Percentiles rank a stretch among this genome's conserved stretches.
Conservation (phyloP, 2,113 vertebrate genomes). For the Chaetops frenatus region DNA sequence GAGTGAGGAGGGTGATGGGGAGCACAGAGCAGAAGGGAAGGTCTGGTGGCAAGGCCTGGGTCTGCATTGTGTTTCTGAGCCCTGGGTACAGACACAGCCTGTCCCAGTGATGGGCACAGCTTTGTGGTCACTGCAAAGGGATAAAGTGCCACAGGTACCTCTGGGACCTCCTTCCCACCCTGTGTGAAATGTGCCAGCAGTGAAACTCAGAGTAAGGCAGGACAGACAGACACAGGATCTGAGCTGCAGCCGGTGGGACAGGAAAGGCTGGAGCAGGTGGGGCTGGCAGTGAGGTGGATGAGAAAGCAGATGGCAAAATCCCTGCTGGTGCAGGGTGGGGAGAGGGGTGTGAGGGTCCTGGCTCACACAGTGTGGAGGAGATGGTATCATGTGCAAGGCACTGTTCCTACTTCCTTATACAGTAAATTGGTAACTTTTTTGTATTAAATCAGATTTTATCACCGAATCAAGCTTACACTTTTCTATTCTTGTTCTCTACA, state of each 20-base stretch:
- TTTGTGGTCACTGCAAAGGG: neutral
- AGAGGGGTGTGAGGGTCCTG: conserved; percentile 4
- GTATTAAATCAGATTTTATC: conserved; percentile 61
- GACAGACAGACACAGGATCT: accelerated
- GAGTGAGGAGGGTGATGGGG: neutral
- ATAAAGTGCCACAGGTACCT: neutral
- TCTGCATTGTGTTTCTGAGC: neutral
- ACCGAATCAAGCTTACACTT: conserved; percentile 40
- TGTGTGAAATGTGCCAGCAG: neutral
- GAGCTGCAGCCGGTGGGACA: neutral
- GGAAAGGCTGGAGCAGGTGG: neutral
- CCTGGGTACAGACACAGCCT: too few relatives aligned
- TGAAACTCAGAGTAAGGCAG: accelerated
- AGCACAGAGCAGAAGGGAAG: neutral
- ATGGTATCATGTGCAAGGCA: neutral
- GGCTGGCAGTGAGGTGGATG: neutral
- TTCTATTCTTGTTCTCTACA: conserved; percentile 57
- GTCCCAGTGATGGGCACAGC: neutral
- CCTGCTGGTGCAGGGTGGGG: neutral
- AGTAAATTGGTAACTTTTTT: conserved; percentile 62
- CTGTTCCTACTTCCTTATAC: conserved; percentile 55
- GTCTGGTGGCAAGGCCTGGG: neutral
- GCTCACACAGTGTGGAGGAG: neutral
- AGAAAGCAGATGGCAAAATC: neutral
- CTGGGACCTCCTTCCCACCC: neutral